These are phyloP conservation scores for Naso thynnoides DNA, from an alignment of 2,797 vertebrate species.

Conservation along the genomic window DNA sequence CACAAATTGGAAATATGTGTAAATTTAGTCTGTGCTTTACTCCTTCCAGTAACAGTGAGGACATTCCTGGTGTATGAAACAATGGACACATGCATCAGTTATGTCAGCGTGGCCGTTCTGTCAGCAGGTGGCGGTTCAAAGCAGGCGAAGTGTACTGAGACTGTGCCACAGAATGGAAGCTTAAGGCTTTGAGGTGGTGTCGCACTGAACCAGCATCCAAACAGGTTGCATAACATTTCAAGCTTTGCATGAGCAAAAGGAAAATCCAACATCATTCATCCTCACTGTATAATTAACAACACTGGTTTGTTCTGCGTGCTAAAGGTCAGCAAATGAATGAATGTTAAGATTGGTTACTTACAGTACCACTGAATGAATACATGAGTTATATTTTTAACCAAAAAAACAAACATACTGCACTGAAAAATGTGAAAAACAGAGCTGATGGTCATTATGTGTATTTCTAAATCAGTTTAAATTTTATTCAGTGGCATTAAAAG, in stretches of 20 bases:
- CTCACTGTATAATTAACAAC: not conserved
- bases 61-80: slow-evolving; percentile 36
- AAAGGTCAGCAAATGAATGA: not conserved
- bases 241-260: slow-evolving; percentile 10
- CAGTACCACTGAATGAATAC: not conserved
- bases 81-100: slow-evolving; percentile 36
- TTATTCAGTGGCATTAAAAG: not conserved
- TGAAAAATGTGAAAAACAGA: not conserved
- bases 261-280: not conserved
- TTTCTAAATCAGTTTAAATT: not conserved
- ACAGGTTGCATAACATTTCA: slow-evolving; percentile 28
- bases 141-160: not conserved
- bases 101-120: not conserved
- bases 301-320: not conserved
- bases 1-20: slow-evolving; percentile 11
- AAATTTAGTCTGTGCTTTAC: not conserved
- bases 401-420: not conserved
- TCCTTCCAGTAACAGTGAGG: slow-evolving; percentile 36
- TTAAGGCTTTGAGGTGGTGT: slow-evolving; percentile 21
- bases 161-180: slow-evolving; percentile 40
- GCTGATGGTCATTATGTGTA: not conserved
- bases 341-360: not conserved
- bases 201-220: slow-evolving; percentile 22
- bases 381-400: not conserved
- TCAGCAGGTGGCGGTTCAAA: slow-evolving; percentile 12